These are phyloP conservation scores for Aldrovandia affinis DNA, from an alignment of 2,797 vertebrate species.

Conservation along the genomic window DNA sequence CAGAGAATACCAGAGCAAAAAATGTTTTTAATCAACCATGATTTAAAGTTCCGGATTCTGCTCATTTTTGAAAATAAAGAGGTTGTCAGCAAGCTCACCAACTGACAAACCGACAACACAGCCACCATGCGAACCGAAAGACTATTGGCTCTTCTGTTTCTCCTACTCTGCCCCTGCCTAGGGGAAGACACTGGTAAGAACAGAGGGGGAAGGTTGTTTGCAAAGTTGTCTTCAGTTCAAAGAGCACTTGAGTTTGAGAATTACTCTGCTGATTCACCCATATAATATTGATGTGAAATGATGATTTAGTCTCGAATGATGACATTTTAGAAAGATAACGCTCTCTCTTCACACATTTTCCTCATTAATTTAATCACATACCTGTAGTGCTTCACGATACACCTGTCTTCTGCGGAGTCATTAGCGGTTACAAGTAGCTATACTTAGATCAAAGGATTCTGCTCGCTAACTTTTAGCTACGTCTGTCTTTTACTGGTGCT, in stretches of 20 bases:
- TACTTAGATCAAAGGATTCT: no score
- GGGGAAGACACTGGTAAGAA: constrained; percentile 51
- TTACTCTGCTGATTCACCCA: constrained; percentile 16
- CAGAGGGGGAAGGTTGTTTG: neutral
- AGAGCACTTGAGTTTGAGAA: no score
- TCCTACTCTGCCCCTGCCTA: constrained; percentile 24
- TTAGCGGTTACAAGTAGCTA: neutral
- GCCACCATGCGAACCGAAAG: constrained; percentile 18
- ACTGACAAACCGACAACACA: neutral
- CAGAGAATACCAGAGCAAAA: constrained; percentile 16
- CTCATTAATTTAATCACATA: constrained; percentile 38
- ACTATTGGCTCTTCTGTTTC: constrained; percentile 29
- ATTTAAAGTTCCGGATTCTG: constrained; percentile 38
- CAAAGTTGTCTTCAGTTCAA: neutral
- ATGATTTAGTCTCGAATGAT: constrained; percentile 31
- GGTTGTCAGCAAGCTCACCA: neutral
- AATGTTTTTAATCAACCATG: constrained; percentile 28
- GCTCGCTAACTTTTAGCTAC: neutral
- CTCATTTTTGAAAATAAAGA: constrained; percentile 46
- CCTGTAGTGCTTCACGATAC: neutral
- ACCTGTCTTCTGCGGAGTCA: neutral
- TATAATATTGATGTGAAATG: constrained; percentile 29
- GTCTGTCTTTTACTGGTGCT: no score
- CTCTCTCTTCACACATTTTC: constrained; percentile 15
- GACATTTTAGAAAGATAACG: constrained; percentile 31